A percentile compares a stretch with the other conserved stretches of the same genome.
phyloP scores from a whole-genome alignment of 2,797 vertebrate genomes.

The Gallirallus australis region DNA sequence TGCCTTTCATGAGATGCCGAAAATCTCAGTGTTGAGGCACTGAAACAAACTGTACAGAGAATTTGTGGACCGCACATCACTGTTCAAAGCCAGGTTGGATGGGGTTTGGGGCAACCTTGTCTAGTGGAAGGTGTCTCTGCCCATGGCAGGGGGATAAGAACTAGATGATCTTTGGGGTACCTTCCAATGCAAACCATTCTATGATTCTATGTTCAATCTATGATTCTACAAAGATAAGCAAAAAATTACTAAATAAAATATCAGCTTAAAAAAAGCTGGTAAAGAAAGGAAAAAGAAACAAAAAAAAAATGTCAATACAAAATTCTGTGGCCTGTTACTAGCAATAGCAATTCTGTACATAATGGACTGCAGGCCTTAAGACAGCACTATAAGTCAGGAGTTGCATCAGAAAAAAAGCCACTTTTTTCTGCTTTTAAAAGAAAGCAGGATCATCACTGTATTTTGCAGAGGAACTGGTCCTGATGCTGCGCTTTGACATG shows the following conservation, averaged over 20 bases:
- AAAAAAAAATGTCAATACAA: background rate
- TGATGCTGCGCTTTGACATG: background rate
- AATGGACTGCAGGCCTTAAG: background rate
- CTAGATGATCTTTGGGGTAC: no score
- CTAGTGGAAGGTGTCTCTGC: no score
- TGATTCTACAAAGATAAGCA: background rate
- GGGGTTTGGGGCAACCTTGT: no score
- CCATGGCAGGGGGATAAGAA: no score
- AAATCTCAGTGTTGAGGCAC: background rate
- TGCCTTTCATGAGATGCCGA: background rate
- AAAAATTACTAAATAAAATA: background rate
- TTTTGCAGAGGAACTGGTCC: background rate
- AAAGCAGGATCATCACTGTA: background rate
- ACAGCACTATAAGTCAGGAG: background rate
- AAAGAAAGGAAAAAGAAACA: background rate
- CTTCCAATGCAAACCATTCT: no score
- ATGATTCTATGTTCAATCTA: background rate
- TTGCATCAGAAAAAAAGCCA: background rate
- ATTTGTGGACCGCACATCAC: no score
- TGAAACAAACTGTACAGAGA: no score
- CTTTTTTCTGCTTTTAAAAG: background rate
- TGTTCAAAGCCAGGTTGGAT: no score
- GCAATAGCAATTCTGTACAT: background rate
- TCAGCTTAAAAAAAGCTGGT: background rate
- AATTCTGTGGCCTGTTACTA: background rate